Conservation (phyloP, 2,888 invertebrate species). For the Protula sp. region DNA sequence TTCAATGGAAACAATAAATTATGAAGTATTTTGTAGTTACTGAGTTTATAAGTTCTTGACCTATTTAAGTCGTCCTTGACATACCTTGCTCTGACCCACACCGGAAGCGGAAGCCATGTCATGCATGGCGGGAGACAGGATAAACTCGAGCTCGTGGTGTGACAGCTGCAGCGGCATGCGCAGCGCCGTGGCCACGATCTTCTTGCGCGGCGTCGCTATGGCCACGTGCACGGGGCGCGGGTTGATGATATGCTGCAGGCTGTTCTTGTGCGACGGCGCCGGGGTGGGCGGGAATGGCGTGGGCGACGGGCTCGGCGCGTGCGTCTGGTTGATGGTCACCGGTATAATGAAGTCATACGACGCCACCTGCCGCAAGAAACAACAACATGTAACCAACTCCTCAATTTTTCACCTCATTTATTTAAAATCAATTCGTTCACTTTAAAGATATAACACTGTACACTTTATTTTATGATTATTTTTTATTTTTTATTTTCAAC, state of each 20-base stretch:
- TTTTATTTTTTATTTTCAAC: no score
- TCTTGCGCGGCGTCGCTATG: conserved; percentile 44
- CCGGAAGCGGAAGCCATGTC: conserved; percentile 26
- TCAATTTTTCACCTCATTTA: neutral
- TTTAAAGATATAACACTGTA: no score
- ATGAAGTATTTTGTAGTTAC: no score
- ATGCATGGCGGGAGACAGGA: conserved; percentile 35
- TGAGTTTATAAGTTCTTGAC: no score
- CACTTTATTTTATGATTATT: no score
- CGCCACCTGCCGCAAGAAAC: no score
- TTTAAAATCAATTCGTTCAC: neutral
- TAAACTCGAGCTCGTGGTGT: conserved; percentile 40
- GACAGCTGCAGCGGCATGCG: conserved; percentile 48
- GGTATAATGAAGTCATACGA: conserved; percentile 52
- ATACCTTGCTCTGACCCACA: conserved; percentile 27
- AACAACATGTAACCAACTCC: neutral
- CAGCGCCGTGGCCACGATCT: conserved; percentile 50
- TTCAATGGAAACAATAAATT: no score
- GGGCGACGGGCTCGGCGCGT: conserved; percentile 40
- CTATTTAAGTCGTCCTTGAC: neutral
- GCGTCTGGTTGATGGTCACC: conserved; percentile 45
- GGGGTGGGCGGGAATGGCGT: conserved; percentile 41
- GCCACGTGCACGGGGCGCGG: conserved; percentile 37
- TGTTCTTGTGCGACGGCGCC: conserved; percentile 39
- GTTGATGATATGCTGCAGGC: conserved; percentile 42